These are phyloP conservation scores for Pandemis cinnamomeana DNA, from an alignment of 2,888 invertebrate genomes.

Conservation along the genomic window DNA sequence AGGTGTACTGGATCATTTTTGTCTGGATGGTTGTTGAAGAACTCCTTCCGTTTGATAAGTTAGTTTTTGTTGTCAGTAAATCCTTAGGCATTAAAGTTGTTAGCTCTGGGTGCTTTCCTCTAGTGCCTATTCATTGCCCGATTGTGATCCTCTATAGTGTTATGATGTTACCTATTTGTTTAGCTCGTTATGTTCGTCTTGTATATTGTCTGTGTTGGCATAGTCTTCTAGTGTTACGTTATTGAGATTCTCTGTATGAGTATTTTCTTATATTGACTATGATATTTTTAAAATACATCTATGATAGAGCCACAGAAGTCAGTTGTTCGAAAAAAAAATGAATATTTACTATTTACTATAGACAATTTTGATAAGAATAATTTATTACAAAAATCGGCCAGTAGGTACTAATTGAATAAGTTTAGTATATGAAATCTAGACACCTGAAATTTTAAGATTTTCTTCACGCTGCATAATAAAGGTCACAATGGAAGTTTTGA, in stretches of 20 bases:
- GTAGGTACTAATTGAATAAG: too few species aligned
- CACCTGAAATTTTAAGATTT: too few species aligned
- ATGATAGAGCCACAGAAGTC: too few species aligned
- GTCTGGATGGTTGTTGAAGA: constrained; percentile 53
- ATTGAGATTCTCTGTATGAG: neutral
- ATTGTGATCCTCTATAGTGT: constrained; percentile 17
- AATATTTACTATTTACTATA: too few species aligned
- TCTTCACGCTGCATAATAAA: too few species aligned
- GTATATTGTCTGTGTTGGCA: neutral
- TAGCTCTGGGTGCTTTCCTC: constrained; percentile 51
- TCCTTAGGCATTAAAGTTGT: constrained; percentile 51
- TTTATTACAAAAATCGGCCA: too few species aligned
- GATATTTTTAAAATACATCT: too few species aligned
- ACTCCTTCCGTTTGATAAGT: constrained; percentile 69
- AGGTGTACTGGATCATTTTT: constrained; percentile 53
- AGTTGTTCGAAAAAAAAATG: too few species aligned
- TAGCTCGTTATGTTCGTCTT: neutral
- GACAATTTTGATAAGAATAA: too few species aligned
- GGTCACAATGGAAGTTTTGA: too few species aligned
- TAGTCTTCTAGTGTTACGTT: neutral
- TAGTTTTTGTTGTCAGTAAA: constrained; percentile 70
- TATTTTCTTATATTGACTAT: too few species aligned
- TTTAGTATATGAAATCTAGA: too few species aligned
- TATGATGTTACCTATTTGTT: neutral
- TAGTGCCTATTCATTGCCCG: constrained; percentile 33